Percentiles rank a stretch among this genome's conserved stretches.
Conservation (phyloP, 2,888 invertebrate genomes). For the Tipula unca region DNA sequence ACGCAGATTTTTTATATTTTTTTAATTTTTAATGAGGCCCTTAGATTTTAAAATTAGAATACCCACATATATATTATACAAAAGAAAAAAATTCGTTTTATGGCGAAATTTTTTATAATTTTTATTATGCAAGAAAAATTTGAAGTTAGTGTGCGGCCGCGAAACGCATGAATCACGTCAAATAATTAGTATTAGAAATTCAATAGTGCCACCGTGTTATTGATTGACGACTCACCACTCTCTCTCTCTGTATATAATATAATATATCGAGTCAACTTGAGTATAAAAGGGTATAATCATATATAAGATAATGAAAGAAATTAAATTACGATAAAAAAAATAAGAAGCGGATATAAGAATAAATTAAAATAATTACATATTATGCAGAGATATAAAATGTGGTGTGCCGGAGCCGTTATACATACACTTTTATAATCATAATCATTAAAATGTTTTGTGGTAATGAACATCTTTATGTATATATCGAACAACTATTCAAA, state of each 20-base stretch:
- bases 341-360: not conserved
- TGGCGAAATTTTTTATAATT: not conserved
- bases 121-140: not conserved
- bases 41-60: not conserved
- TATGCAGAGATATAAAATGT: no score
- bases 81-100: not conserved
- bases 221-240: not conserved
- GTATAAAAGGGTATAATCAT: not conserved
- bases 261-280: not conserved
- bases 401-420: no score
- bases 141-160: not conserved
- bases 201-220: not conserved
- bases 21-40: not conserved
- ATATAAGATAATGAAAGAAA: not conserved
- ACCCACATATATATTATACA: not conserved
- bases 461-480: no score
- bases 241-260: no score
- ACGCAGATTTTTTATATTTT: not conserved
- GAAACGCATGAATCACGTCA: not conserved
- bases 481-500: no score
- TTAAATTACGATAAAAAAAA: not conserved
- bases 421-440: no score
- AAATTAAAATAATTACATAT: not conserved
- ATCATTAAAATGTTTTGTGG: no score
- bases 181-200: not conserved